A percentile compares a stretch with the other conserved stretches of the same genome.
phyloP scores from a whole-genome alignment of 2,797 vertebrate genomes.

The Tadarida brasiliensis region DNA sequence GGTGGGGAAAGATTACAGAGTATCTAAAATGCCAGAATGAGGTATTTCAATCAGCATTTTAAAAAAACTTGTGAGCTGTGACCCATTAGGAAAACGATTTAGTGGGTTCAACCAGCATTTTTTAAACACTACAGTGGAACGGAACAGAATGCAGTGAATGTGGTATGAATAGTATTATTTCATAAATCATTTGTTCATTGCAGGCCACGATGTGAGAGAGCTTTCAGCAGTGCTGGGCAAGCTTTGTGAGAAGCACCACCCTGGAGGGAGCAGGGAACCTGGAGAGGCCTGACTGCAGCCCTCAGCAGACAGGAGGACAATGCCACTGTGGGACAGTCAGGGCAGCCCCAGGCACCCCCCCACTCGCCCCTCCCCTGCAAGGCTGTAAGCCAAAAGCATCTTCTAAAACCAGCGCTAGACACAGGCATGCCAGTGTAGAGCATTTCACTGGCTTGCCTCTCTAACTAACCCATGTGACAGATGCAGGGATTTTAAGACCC shows the following conservation, averaged over 20 bases:
- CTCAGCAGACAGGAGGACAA: neutral
- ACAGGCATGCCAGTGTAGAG: neutral
- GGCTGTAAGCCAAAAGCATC: neutral
- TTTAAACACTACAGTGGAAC: neutral
- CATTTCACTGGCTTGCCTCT: neutral
- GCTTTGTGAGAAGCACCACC: neutral
- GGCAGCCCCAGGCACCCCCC: accelerated
- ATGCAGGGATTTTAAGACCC: neutral
- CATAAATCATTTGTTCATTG: neutral
- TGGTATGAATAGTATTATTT: neutral
- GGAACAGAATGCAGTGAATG: neutral
- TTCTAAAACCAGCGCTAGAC: neutral
- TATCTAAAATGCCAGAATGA: neutral
- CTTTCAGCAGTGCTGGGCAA: neutral
- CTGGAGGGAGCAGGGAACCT: neutral
- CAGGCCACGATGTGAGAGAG: neutral
- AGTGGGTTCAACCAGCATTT: neutral
- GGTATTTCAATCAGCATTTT: neutral
- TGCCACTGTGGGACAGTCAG: neutral
- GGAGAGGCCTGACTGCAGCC: neutral
- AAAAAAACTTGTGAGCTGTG: neutral
- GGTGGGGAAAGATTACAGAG: neutral
- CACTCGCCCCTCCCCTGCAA: neutral
- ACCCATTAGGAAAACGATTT: neutral
- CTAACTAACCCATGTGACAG: neutral